Percentiles rank a stretch among this genome's conserved stretches.
phyloP scores from a whole-genome alignment of 2,113 vertebrate genomes.

The Corynorhinus townsendii region DNA sequence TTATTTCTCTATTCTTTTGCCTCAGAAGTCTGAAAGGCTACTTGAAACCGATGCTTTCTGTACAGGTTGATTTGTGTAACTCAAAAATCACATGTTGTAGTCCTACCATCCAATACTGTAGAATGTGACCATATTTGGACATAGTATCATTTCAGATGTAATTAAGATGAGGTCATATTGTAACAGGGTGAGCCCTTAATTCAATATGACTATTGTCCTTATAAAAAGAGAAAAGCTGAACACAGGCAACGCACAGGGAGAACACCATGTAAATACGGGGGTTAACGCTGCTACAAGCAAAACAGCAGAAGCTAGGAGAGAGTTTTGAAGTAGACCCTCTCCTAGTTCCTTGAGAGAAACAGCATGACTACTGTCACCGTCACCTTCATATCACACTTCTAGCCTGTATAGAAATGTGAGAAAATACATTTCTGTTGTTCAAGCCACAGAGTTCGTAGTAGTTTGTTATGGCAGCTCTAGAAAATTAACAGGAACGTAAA shows the following conservation, averaged over 20 bases:
- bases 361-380: not conserved
- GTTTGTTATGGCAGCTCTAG: not conserved
- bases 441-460: not conserved
- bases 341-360: not conserved
- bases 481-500: not conserved
- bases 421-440: not conserved
- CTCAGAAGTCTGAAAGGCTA: not conserved
- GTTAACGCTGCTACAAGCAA: not conserved
- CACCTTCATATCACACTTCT: not conserved
- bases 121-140: not conserved
- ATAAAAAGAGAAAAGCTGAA: not conserved
- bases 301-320: not conserved
- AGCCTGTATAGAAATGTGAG: not conserved
- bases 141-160: not conserved
- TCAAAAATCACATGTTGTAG: not conserved
- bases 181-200: not conserved
- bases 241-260: no score
- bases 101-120: not conserved
- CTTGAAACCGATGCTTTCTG: not conserved
- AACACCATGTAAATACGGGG: not conserved
- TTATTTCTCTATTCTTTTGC: not conserved
- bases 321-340: not conserved
- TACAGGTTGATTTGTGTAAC: not conserved
- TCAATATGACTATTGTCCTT: not conserved
- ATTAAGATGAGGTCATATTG: not conserved